Evolutionary conservation across 2,888 invertebrate genomes (phyloP).

Genomic region (Micropterix aruncella): DNA sequence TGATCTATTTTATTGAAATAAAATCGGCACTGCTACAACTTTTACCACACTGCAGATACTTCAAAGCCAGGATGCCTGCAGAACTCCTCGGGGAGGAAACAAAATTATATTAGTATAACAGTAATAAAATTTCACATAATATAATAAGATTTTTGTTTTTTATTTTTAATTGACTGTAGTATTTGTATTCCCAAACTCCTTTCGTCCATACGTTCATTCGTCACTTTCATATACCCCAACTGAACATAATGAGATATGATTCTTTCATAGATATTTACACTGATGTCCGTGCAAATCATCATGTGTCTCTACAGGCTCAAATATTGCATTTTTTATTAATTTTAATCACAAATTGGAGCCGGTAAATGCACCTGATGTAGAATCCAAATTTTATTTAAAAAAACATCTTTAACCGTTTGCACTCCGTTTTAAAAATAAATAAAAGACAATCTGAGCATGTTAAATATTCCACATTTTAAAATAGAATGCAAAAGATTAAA

Average conservation of each 20-base stretch:
- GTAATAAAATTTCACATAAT: slow-evolving; percentile 3
- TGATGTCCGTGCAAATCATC: no score
- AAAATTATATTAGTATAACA: slow-evolving; percentile 9
- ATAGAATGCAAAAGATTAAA: no score
- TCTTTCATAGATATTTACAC: no score
- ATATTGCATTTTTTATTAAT: no score
- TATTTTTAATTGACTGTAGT: slow-evolving; percentile 1
- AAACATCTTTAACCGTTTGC: no score
- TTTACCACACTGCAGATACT: slow-evolving; percentile 9
- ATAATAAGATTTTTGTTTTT: neutral
- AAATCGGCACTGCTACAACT: neutral
- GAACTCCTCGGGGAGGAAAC: slow-evolving; percentile 12
- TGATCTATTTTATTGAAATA: neutral
- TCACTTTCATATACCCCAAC: slow-evolving; percentile 21
- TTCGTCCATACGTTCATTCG: slow-evolving; percentile 11
- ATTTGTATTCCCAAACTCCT: slow-evolving; percentile 12
- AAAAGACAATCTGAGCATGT: no score
- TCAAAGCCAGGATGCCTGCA: slow-evolving; percentile 10
- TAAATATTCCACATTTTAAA: no score
- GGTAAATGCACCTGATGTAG: no score
- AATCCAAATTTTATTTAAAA: no score
- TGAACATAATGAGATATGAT: slow-evolving; percentile 7
- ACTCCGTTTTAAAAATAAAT: no score
- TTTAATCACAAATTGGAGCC: no score
- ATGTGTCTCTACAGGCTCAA: no score